Evolutionary conservation across 2,797 vertebrate genomes (phyloP).

Genomic region (Decapterus maruadsi): DNA sequence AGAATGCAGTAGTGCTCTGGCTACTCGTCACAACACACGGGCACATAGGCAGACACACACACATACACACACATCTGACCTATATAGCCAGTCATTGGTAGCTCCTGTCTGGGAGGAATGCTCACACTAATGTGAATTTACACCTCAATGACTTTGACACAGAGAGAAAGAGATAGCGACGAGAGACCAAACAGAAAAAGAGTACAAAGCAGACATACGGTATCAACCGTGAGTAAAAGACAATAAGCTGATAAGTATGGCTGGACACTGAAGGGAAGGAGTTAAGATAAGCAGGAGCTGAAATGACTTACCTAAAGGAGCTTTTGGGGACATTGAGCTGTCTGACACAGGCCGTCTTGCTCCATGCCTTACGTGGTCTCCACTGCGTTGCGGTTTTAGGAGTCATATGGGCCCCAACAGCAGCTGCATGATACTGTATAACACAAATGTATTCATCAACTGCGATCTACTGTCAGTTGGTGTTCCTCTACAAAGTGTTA

Average conservation of each 20-base stretch:
- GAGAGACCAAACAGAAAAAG: background rate
- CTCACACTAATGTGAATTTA: constrained; percentile 68
- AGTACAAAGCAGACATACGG: constrained; percentile 18
- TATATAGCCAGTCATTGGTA: constrained; percentile 70
- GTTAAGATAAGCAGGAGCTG: background rate
- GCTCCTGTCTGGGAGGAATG: constrained; percentile 61
- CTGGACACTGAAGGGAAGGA: constrained; percentile 3
- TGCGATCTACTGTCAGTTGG: background rate
- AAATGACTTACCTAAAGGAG: constrained; percentile 17
- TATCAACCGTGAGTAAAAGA: constrained; percentile 27
- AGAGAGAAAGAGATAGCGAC: constrained; percentile 47
- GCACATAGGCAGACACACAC: background rate
- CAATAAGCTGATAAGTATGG: constrained; percentile 15
- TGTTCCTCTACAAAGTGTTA: background rate
- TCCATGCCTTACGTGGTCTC: constrained; percentile 40
- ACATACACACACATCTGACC: constrained; percentile 65
- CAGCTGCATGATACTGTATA: background rate
- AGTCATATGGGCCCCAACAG: constrained; percentile 13
- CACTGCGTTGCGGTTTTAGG: constrained; percentile 19
- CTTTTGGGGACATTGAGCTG: constrained; percentile 46
- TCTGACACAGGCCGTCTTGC: constrained; percentile 53
- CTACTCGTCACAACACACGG: background rate
- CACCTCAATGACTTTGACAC: constrained; percentile 70
- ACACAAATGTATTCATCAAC: constrained; percentile 9
- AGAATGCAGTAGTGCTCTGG: constrained; percentile 10